These are phyloP conservation scores for Smithornis capensis DNA, from an alignment of 2,113 vertebrate species.

Conservation along the genomic window DNA sequence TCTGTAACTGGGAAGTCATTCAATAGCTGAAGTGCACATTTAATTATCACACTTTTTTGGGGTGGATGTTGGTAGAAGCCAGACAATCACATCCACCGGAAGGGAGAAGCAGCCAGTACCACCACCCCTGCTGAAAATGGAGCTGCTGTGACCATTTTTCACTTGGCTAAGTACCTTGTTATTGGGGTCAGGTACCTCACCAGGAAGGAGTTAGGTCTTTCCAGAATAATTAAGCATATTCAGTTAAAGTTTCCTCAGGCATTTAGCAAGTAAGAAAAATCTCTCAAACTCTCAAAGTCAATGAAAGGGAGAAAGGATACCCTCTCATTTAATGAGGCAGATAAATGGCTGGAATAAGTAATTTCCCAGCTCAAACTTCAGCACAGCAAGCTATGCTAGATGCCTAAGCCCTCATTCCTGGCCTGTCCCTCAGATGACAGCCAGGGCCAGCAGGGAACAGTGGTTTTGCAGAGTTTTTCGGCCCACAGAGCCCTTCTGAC, in stretches of 20 bases:
- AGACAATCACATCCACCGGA: neutral
- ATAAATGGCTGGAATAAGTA: neutral
- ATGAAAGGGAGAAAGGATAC: neutral
- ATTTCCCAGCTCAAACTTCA: neutral
- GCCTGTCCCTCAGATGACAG: neutral
- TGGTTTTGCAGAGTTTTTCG: neutral
- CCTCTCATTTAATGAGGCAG: neutral
- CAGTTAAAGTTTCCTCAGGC: neutral
- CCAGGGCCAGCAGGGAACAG: neutral
- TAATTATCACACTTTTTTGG: neutral
- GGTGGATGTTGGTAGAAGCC: neutral
- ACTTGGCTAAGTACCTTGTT: neutral
- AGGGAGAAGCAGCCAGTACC: neutral
- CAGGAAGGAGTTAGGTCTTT: neutral
- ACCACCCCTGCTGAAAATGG: neutral
- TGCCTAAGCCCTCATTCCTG: neutral
- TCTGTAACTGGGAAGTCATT: neutral
- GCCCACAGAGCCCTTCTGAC: neutral
- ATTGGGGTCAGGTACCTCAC: neutral
- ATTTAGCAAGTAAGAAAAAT: neutral
- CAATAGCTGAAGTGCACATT: slow-evolving; percentile 43
- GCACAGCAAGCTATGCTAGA: neutral
- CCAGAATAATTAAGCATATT: neutral
- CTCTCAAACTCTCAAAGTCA: neutral
- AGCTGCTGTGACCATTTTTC: neutral